Conservation (phyloP, 2,797 vertebrate genomes). For the Lycodopsis pacificus region DNA sequence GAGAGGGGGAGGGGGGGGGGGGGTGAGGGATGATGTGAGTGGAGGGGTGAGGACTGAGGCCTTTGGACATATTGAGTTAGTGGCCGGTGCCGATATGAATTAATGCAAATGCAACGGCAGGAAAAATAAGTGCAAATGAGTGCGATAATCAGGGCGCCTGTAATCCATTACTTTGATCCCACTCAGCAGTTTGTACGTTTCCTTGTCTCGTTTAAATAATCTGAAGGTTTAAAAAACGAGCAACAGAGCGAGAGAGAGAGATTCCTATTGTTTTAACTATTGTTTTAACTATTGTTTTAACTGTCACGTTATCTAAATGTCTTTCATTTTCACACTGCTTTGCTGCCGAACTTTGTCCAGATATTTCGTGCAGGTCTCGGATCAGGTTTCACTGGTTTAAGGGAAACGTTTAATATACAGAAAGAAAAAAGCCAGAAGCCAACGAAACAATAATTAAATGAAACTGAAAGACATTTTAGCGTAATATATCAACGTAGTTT, state of each 20-base stretch:
- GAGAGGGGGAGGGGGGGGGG: not conserved
- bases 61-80: constrained; percentile 1
- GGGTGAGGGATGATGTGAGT: too few relatives aligned
- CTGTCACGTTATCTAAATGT: not conserved
- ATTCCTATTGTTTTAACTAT: too few relatives aligned
- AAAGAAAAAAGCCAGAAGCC: too few relatives aligned
- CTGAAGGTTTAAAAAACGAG: not conserved
- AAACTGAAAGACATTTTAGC: too few relatives aligned
- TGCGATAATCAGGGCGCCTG: constrained; percentile 9
- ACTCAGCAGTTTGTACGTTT: constrained; percentile 33
- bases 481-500: too few relatives aligned
- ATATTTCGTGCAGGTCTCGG: not conserved
- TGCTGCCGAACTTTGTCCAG: not conserved
- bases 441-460: too few relatives aligned
- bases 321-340: not conserved
- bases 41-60: constrained; percentile 16
- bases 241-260: not conserved
- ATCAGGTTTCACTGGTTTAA: not conserved
- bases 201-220: constrained; percentile 18
- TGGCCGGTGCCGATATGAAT: not conserved
- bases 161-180: constrained; percentile 37
- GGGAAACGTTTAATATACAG: not conserved
- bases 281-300: not conserved
- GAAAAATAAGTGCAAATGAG: constrained; percentile 41
- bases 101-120: constrained; percentile 22